Conservation (phyloP, 2,797 vertebrate species). For the Nothura maculosa region DNA sequence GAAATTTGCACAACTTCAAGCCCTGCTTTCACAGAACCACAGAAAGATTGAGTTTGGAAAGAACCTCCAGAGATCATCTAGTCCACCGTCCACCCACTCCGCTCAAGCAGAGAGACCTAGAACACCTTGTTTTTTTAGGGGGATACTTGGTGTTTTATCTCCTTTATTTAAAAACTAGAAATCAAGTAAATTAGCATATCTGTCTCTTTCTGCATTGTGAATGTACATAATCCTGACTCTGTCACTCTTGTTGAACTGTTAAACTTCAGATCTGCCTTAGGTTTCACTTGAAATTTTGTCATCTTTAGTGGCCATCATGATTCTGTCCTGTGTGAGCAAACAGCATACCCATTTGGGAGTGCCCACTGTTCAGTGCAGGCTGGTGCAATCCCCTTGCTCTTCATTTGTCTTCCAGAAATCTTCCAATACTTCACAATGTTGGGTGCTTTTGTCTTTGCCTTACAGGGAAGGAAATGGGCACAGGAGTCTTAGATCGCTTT, state of each 20-base stretch:
- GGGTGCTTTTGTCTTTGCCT: neutral
- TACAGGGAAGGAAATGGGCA: neutral
- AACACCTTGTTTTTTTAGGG: too few species aligned
- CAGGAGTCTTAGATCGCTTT: neutral
- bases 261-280: neutral
- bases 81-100: too few species aligned
- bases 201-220: neutral
- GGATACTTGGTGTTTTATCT: neutral
- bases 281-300: neutral
- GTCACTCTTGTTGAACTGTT: neutral
- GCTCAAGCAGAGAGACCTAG: too few species aligned
- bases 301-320: neutral
- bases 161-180: neutral
- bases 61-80: too few species aligned
- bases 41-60: too few species aligned
- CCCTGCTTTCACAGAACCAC: too few species aligned
- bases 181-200: neutral
- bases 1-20: accelerated
- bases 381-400: neutral
- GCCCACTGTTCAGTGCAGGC: neutral
- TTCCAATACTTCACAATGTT: neutral
- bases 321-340: neutral
- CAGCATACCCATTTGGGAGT: neutral
- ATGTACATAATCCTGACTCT: neutral
- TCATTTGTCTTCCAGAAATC: neutral